Percentiles rank a stretch among this genome's conserved stretches.
Evolutionary conservation across 2,113 vertebrate genomes (phyloP).

Genomic region (Junco hyemalis): DNA sequence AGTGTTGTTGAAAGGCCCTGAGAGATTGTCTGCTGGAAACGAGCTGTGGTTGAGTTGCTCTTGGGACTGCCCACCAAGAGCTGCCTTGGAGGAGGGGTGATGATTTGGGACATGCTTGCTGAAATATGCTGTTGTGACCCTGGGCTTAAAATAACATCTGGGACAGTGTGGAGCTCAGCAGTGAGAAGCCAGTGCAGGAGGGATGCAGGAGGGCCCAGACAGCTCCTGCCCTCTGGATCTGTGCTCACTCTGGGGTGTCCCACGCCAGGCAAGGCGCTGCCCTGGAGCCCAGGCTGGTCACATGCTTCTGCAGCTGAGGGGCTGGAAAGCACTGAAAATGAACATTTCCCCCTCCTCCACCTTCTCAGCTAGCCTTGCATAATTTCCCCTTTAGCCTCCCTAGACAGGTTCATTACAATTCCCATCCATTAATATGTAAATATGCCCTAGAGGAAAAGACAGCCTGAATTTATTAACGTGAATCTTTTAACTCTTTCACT

Average conservation of each 20-base stretch:
- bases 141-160: not conserved
- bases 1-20: not conserved
- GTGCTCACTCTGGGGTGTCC: not conserved
- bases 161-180: not conserved
- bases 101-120: not conserved
- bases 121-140: not conserved
- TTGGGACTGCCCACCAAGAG: not conserved
- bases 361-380: slow-evolving; percentile 22
- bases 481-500: slow-evolving; percentile 31
- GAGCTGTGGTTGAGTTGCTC: not conserved
- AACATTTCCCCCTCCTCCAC: slow-evolving; percentile 13
- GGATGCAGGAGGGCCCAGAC: not conserved
- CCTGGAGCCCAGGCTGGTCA: not conserved
- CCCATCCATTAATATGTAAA: slow-evolving; percentile 53
- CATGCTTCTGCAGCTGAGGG: not conserved
- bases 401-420: slow-evolving; percentile 45
- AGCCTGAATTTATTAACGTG: slow-evolving; percentile 37
- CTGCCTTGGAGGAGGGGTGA: not conserved
- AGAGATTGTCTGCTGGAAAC: not conserved
- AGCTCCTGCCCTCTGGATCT: not conserved
- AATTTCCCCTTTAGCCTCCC: slow-evolving; percentile 49
- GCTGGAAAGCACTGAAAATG: not conserved
- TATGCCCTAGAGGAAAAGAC: slow-evolving; percentile 45
- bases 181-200: not conserved
- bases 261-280: rapidly evolving